Base-by-base conservation (phyloP, 1,140 invertebrate genomes). In the Oreohelix idahoensis region DNA sequence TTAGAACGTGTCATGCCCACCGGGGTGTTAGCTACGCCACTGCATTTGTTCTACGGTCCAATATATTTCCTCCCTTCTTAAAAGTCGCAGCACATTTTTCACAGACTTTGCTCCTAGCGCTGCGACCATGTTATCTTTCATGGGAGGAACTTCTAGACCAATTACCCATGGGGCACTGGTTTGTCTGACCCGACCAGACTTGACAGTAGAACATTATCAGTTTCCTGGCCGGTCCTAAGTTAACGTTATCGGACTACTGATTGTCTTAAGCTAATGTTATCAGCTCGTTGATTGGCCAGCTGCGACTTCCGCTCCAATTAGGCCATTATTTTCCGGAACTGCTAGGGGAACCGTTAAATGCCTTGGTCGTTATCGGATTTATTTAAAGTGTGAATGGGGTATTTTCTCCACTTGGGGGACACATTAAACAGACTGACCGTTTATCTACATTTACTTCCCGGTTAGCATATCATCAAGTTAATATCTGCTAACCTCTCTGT, bases 251-350 rank as follows among this genome's bases (percentile, higher is more conserved):
- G 20, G 26, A 45, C 49, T 13, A 45, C 42, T 51, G 75, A 77
- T 53, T 77, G 75, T 77, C 35, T 58, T 51, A 49, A 26, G 13
- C 26, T 76, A 45, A 39, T 76, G 74, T 76, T 76, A 76, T 76
- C 74, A 49, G 36, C 74, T 45, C 75, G 45, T 29, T 77, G 45
- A 77, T 77, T 77, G 75, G 75, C 75, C 45, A 77, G 75, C 75
- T 77, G 49, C 38, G 32, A 38, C 49, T 77, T 77, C 75, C 38
- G 45, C 42, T 76, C 42, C 74, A 76, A 45, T 76, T 76, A 76
- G 74, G n/a, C 32, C 45, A 77, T 51, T 58, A 77, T 49, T 77
- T 17, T n/a, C 20, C 75, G 20, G 75, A 77, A 51, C 11, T 17
- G 42, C 8, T 35, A 36, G 15, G 38, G n/a, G n/a, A 76, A 20